Evolutionary conservation across 2,888 invertebrate species (phyloP).

Genomic region (Tenthredo distinguenda): DNA sequence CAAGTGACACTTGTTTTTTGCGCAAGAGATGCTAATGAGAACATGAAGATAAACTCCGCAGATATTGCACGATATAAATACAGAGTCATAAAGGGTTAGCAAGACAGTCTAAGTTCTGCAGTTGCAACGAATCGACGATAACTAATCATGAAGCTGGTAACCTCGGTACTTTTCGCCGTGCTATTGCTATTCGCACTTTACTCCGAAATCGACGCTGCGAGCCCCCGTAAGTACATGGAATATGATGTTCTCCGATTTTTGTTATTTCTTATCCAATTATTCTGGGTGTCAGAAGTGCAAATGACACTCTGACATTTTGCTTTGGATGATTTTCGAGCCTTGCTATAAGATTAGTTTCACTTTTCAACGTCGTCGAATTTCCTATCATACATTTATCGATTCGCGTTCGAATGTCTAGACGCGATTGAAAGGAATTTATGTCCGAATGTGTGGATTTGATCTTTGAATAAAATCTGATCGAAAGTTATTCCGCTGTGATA

Average conservation of each 20-base stretch:
- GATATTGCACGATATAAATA: neutral
- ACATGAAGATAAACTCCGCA: neutral
- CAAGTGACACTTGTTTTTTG: neutral
- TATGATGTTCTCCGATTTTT: neutral
- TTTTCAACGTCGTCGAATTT: neutral
- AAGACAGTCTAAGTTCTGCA: neutral
- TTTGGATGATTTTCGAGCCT: neutral
- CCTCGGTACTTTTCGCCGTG: neutral
- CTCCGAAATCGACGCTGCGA: constrained; percentile 1
- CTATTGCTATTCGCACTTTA: constrained; percentile 3
- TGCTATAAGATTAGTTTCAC: neutral
- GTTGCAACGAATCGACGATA: neutral
- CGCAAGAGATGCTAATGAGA: neutral
- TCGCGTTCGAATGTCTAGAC: neutral
- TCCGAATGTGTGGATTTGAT: neutral
- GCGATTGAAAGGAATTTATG: neutral
- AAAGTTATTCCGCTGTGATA: neutral
- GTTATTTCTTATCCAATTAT: neutral
- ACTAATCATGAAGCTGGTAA: neutral
- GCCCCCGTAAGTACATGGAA: neutral
- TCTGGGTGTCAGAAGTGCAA: neutral
- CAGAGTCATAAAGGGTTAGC: neutral
- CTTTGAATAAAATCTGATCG: neutral
- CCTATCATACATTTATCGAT: neutral
- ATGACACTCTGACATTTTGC: neutral